Conservation (phyloP, 2,888 invertebrate genomes). For the Eristalis pertinax region DNA sequence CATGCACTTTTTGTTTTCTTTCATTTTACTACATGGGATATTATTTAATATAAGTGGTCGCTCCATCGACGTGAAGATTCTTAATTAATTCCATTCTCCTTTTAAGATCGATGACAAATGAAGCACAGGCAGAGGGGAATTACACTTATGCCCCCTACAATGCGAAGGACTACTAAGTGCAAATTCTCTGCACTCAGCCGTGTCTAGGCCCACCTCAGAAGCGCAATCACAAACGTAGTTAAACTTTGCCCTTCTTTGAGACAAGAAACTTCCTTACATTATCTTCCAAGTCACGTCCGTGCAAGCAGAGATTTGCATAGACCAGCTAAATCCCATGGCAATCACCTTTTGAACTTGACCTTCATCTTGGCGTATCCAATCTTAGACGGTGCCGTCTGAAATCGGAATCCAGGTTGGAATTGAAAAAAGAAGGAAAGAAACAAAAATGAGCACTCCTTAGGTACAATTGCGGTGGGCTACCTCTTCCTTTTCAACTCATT, state of each 20-base stretch:
- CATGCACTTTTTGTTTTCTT: not conserved
- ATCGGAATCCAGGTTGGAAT: slow-evolving; percentile 52
- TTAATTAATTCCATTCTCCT: slow-evolving; percentile 47
- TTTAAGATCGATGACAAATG: slow-evolving; percentile 16
- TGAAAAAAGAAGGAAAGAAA: slow-evolving; percentile 7
- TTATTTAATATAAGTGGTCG: not conserved
- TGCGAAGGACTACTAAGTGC: not conserved
- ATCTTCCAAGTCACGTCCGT: not conserved
- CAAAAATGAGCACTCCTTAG: slow-evolving; percentile 15
- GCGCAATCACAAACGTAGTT: slow-evolving; percentile 55
- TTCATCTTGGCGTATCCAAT: slow-evolving; percentile 53
- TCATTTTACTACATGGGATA: not conserved
- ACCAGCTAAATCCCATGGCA: slow-evolving; percentile 40
- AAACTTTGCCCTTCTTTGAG: slow-evolving; percentile 60
- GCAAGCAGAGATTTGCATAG: not conserved
- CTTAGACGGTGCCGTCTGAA: slow-evolving; percentile 14
- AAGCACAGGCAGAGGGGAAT: not conserved
- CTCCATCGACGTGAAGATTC: not conserved
- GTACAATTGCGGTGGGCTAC: slow-evolving; percentile 39
- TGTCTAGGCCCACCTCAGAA: slow-evolving; percentile 33
- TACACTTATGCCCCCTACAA: not conserved
- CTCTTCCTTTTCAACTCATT: slow-evolving; percentile 36
- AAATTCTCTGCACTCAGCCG: not conserved
- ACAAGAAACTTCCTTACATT: slow-evolving; percentile 41
- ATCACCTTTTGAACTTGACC: slow-evolving; percentile 72